A percentile compares a stretch with the other conserved stretches of the same genome.
These are phyloP conservation scores for Pelochelys cantorii DNA, from an alignment of 2,797 vertebrate genomes.

Conservation along the genomic window DNA sequence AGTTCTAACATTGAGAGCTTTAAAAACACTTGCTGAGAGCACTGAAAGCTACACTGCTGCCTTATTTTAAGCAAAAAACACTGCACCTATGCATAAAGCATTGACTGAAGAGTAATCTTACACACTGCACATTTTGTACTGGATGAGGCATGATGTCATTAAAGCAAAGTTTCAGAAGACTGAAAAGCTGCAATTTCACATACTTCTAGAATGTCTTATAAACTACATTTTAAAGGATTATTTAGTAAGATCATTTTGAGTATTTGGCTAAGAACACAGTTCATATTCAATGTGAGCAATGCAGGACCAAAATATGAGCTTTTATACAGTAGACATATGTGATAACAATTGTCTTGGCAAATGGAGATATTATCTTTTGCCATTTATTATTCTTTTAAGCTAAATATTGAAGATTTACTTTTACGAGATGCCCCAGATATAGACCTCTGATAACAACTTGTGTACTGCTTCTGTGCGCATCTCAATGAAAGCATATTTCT, in stretches of 20 bases:
- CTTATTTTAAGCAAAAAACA: slow-evolving; percentile 39
- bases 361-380: slow-evolving; percentile 51
- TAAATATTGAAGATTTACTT: slow-evolving; percentile 52
- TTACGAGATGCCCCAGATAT: slow-evolving; percentile 62
- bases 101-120: slow-evolving; percentile 10
- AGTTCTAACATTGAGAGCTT: neutral
- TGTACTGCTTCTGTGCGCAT: slow-evolving; percentile 47
- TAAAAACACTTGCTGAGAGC: slow-evolving; percentile 13
- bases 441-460: slow-evolving; percentile 58
- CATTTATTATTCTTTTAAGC: slow-evolving; percentile 58
- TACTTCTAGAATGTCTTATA: slow-evolving; percentile 65
- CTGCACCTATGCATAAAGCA: slow-evolving; percentile 52
- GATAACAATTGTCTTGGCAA: slow-evolving; percentile 19
- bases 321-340: neutral
- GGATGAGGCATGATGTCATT: slow-evolving; percentile 49
- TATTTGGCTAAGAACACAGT: slow-evolving; percentile 50
- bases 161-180: slow-evolving; percentile 64
- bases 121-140: slow-evolving; percentile 25
- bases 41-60: slow-evolving; percentile 7
- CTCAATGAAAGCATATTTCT: slow-evolving; percentile 39
- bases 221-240: slow-evolving; percentile 64
- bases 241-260: slow-evolving; percentile 48
- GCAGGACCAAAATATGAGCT: slow-evolving; percentile 31
- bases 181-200: slow-evolving; percentile 63
- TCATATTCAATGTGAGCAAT: slow-evolving; percentile 58